Conservation (phyloP, 2,113 vertebrate species). For the Bagarius yarrelli region DNA sequence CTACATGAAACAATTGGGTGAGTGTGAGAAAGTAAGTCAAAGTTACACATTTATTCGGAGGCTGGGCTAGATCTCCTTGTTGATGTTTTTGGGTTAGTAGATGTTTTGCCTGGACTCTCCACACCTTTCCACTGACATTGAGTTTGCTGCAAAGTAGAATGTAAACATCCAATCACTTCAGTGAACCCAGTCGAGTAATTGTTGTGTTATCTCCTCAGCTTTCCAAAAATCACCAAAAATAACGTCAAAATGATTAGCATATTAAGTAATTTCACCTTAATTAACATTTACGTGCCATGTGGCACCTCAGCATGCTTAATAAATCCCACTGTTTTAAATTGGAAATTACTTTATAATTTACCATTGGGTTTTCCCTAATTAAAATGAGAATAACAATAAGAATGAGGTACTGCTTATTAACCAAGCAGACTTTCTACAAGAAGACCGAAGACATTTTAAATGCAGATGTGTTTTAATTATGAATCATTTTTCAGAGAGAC, state of each 20-base stretch:
- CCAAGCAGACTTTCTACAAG: not conserved
- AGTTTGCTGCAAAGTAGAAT: not conserved
- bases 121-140: not conserved
- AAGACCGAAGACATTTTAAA: slow-evolving; percentile 2
- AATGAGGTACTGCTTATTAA: slow-evolving; percentile 17
- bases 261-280: slow-evolving; percentile 5
- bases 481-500: not conserved
- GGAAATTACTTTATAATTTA: slow-evolving; percentile 14
- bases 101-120: not conserved
- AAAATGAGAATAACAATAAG: not conserved
- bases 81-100: not conserved
- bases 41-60: not conserved
- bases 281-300: slow-evolving; percentile 20
- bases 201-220: not conserved
- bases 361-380: slow-evolving; percentile 2
- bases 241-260: slow-evolving; percentile 25
- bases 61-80: not conserved
- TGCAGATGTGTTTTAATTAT: not conserved
- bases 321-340: slow-evolving; percentile 8
- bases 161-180: not conserved
- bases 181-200: not conserved
- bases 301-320: slow-evolving; percentile 22
- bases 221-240: not conserved
- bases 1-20: too few relatives aligned
- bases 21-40: too few relatives aligned